Evolutionary conservation across 2,888 invertebrate genomes (phyloP).

Genomic region (Mythimna ferrago): DNA sequence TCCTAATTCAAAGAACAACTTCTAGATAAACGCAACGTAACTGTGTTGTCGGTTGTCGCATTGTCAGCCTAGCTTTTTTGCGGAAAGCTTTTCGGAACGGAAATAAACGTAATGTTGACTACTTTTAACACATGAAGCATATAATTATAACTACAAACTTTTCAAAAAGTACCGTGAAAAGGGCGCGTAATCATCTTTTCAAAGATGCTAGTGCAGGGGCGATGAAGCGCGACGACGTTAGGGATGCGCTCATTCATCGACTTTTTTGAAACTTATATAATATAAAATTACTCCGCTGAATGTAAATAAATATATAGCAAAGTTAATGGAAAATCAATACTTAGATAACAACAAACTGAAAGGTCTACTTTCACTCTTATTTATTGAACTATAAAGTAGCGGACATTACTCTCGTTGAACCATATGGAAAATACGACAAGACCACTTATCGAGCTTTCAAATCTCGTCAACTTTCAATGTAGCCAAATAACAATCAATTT

Average conservation of each 20-base stretch:
- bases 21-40: no score
- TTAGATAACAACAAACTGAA: neutral
- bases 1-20: neutral
- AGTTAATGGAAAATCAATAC: neutral
- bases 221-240: no score
- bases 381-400: slow-evolving; percentile 7
- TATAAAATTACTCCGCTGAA: neutral
- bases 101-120: no score
- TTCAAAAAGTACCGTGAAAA: no score
- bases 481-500: slow-evolving; percentile 16
- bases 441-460: slow-evolving; percentile 8
- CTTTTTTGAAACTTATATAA: no score
- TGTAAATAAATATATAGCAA: neutral
- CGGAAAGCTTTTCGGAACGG: neutral
- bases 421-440: neutral
- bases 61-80: neutral
- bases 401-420: neutral
- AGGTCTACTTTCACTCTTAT: slow-evolving; percentile 17
- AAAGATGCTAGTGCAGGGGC: no score
- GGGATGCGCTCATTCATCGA: no score
- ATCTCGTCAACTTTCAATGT: neutral
- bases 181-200: no score
- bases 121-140: no score
- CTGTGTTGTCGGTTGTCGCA: no score
- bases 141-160: no score